Percentiles rank a stretch among this genome's conserved stretches.
phyloP scores from a whole-genome alignment of 2,797 vertebrate genomes.

The Pelodytes ibericus region DNA sequence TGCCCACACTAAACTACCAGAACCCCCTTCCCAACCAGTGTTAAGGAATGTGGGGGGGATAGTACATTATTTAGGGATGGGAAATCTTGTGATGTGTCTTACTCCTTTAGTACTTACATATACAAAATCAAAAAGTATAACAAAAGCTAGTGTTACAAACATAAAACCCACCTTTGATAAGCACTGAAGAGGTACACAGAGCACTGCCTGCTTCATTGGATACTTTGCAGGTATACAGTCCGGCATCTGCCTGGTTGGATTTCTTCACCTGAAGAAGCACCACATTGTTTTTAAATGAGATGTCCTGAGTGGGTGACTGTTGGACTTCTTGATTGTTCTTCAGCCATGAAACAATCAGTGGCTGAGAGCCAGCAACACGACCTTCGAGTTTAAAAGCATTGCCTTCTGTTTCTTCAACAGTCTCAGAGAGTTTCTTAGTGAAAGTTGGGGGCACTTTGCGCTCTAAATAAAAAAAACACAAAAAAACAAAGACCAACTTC shows the following conservation, averaged over 20 bases:
- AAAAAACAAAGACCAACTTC: too few relatives aligned
- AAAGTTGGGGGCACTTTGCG: conserved; percentile 89
- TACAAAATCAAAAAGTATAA: too few relatives aligned
- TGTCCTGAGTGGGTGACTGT: conserved; percentile 82
- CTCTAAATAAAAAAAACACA: conserved; percentile 75
- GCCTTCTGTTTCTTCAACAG: conserved; percentile 89
- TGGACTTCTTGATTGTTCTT: conserved; percentile 83
- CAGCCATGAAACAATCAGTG: conserved; percentile 86
- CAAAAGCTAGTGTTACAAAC: background rate
- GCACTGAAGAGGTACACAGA: conserved; percentile 80
- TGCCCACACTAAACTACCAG: too few relatives aligned
- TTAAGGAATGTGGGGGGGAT: too few relatives aligned
- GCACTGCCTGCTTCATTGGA: conserved; percentile 87
- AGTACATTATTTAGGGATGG: too few relatives aligned
- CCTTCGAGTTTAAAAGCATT: conserved; percentile 90
- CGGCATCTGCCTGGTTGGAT: conserved; percentile 77
- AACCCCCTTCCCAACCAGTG: too few relatives aligned
- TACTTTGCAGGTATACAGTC: conserved; percentile 85
- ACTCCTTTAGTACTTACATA: too few relatives aligned
- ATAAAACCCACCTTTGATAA: conserved; percentile 83
- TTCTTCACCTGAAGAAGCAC: conserved; percentile 83
- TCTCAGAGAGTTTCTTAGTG: conserved; percentile 90
- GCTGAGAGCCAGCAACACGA: conserved; percentile 90
- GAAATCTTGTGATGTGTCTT: too few relatives aligned
- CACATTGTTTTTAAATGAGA: conserved; percentile 87